phyloP scores from a whole-genome alignment of 2,797 vertebrate genomes.

The Steatocranus sp. region DNA sequence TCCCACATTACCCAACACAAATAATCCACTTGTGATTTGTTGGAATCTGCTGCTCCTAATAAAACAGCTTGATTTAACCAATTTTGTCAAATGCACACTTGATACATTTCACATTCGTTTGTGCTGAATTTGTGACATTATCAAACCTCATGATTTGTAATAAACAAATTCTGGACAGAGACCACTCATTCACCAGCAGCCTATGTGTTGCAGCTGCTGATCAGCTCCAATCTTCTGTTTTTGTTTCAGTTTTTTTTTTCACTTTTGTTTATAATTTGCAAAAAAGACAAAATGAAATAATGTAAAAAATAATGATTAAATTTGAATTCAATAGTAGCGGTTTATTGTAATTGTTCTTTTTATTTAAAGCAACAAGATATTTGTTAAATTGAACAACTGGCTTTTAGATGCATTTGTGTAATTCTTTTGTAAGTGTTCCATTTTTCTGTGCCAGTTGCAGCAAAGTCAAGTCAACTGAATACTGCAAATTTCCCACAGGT shows the following conservation, averaged over 20 bases:
- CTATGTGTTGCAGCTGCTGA: not conserved
- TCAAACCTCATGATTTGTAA: not conserved
- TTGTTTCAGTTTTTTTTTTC: not conserved
- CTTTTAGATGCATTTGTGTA: not conserved
- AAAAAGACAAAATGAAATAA: not conserved
- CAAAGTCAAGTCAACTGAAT: constrained; percentile 4
- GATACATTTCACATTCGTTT: not conserved
- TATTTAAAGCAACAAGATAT: not conserved
- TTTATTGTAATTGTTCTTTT: not conserved
- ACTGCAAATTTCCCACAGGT: constrained; percentile 39
- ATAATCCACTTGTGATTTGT: not conserved
- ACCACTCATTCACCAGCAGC: not conserved
- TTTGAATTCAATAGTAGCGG: not conserved
- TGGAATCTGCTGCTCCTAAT: not conserved
- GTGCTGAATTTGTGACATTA: not conserved
- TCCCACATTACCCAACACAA: not conserved
- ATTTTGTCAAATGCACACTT: not conserved
- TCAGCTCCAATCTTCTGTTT: not conserved
- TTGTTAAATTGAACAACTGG: not conserved
- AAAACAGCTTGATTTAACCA: not conserved
- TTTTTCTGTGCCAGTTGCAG: constrained; percentile 19
- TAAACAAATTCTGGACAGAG: not conserved
- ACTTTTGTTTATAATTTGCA: not conserved
- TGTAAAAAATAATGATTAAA: not conserved
- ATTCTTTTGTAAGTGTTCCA: not conserved